Evolutionary conservation across 1,140 invertebrate genomes (phyloP).

Genomic region (Spodoptera litura): DNA sequence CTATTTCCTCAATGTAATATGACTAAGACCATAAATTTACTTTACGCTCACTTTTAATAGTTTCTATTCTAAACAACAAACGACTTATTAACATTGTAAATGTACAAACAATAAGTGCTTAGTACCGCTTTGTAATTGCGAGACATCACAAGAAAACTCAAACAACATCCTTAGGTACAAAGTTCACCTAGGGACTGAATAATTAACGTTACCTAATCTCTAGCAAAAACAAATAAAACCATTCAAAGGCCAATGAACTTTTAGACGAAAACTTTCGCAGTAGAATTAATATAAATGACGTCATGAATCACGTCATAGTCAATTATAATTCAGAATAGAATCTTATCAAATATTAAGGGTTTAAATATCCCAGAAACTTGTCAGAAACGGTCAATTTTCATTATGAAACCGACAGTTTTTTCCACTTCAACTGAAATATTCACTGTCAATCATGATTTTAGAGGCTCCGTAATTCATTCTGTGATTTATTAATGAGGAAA

Average conservation of each 20-base stretch:
- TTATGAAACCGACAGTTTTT: constrained; percentile 11
- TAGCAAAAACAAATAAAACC: not conserved
- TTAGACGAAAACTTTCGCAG: not conserved
- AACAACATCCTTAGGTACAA: not conserved
- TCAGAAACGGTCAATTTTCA: constrained; percentile 39
- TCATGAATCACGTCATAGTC: constrained; percentile 26
- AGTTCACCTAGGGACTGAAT: not conserved
- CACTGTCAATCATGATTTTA: constrained; percentile 26
- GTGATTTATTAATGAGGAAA: not conserved
- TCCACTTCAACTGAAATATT: constrained; percentile 8
- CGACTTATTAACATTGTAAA: too few species aligned
- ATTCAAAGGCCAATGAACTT: constrained; percentile 19
- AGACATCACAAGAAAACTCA: too few species aligned
- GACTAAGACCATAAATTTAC: not conserved
- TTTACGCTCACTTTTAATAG: too few species aligned
- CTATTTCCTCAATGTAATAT: not conserved
- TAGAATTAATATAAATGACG: constrained; percentile 31
- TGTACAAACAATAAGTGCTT: too few species aligned
- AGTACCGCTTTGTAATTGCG: too few species aligned
- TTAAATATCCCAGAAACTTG: constrained; percentile 6
- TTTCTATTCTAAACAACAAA: too few species aligned
- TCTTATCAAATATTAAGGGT: constrained; percentile 34
- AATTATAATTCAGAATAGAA: constrained; percentile 27
- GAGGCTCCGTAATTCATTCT: not conserved
- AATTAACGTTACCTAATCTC: not conserved